Base-by-base conservation (phyloP, 2,888 invertebrate genomes). In the Altica lythri region DNA sequence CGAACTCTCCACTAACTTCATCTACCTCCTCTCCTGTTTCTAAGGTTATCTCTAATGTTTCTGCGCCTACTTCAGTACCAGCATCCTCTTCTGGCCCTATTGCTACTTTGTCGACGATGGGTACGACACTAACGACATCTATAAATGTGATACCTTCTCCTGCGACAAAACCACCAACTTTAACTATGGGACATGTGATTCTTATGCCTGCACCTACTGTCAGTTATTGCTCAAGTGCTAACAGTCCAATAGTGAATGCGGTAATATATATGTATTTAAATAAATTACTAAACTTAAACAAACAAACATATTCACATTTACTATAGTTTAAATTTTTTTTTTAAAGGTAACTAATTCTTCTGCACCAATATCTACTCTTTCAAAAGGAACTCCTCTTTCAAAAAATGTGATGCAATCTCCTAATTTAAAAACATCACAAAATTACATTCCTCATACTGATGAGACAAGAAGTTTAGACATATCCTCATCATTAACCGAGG, bases 401-500 rank as follows among this genome's bases (percentile, higher is more conserved):
- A 52, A 44, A 13, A 19, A 27, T 22, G 18, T 4, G 10, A 16
- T 16, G 12, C 10, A 17, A 16, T 4, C 52, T 38, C 53, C 60
- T 30, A 62, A 60, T 59, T 29, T 59, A n/a, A 64, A 40, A 44
- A 48, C 58, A 5, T 70, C 73, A 5, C 73, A 73, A 53, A 72
- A 72, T 55, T 72, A 70, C 52, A 72, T 72, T 12, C 71, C 72
- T 4, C 72, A 70, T 51, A n/a, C n/a, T n/a, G 63, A 58, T 12
- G 69, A 69, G 30, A 14, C 19, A 4, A 30, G 27, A 18, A 29
- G 25, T 10, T 14, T 44, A 12, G 25, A 16, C 10, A 12, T 17
- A 8, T 2, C 38, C 0, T 13, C 51, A 12, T 22, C 43, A 14
- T 49, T 49, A 14, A 49, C 32, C 8, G 52, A 53, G 9, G 30